Conservation (phyloP, 2,797 vertebrate species). For the Chaunax sp. region DNA sequence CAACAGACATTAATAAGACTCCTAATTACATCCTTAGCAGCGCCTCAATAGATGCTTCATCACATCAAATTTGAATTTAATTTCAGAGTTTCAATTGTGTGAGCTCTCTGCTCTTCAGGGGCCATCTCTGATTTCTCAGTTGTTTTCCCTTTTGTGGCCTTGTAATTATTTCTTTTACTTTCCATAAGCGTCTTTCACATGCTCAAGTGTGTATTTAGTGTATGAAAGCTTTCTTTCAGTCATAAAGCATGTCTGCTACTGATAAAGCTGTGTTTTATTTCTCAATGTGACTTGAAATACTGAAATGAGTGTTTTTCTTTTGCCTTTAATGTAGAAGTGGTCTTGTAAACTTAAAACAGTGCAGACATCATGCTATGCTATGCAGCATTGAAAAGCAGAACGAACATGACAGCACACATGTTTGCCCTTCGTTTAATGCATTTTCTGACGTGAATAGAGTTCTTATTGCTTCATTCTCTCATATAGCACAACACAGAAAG, state of each 20-base stretch:
- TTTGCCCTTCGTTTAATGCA: conserved; percentile 22
- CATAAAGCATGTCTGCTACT: conserved; percentile 8
- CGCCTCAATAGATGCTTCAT: conserved; percentile 47
- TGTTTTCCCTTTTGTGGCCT: conserved; percentile 39
- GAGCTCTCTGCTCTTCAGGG: conserved; percentile 15
- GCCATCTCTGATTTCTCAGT: conserved; percentile 5
- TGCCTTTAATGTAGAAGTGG: conserved; percentile 6
- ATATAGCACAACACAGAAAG: conserved; percentile 12
- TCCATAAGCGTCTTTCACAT: conserved; percentile 28
- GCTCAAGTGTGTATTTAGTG: conserved; percentile 39
- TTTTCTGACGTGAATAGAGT: conserved; percentile 15
- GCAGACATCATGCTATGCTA: not conserved
- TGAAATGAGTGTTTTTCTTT: conserved; percentile 11
- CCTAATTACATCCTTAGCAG: conserved; percentile 49
- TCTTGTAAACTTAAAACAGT: conserved; percentile 21
- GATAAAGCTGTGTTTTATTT: conserved; percentile 18
- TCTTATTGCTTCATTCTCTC: conserved; percentile 30
- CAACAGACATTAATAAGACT: conserved; percentile 49
- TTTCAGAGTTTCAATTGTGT: conserved; percentile 20
- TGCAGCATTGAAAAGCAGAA: conserved; percentile 1
- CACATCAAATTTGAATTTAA: conserved; percentile 41
- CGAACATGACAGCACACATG: not conserved
- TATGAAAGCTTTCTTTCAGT: conserved; percentile 28
- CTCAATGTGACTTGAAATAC: conserved; percentile 10
- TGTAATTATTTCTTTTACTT: conserved; percentile 41